Evolutionary conservation across 2,888 invertebrate species (phyloP).

Genomic region (Taphrorychus bicolor): DNA sequence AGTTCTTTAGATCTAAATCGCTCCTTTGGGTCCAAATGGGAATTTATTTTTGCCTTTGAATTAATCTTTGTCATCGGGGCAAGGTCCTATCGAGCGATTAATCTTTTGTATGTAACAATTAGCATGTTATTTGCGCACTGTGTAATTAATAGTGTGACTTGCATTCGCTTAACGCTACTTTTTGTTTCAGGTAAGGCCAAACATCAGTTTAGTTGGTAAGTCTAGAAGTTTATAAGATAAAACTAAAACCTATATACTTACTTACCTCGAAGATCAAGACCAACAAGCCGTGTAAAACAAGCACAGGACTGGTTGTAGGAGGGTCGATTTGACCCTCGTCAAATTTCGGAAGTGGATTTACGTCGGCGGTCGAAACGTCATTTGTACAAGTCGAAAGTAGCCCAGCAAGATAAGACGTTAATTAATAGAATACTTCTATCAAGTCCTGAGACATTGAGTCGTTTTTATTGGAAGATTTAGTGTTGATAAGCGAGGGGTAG

Average conservation of each 20-base stretch:
- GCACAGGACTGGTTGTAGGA: slow-evolving; percentile 21
- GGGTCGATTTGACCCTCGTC: slow-evolving; percentile 32
- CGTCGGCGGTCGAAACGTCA: slow-evolving; percentile 25
- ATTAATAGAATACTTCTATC: slow-evolving; percentile 24
- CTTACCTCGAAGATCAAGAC: no score
- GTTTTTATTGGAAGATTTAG: neutral
- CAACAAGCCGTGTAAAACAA: slow-evolving; percentile 27
- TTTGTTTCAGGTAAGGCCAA: no score
- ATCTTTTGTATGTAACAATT: no score
- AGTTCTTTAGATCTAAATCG: neutral
- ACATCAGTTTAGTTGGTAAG: no score
- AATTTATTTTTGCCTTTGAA: neutral
- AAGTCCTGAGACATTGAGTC: neutral
- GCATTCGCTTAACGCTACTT: no score
- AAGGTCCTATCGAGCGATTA: neutral
- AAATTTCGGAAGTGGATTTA: slow-evolving; percentile 34
- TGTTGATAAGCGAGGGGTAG: no score
- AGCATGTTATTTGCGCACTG: no score
- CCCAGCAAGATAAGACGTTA: slow-evolving; percentile 15
- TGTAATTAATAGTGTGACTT: no score
- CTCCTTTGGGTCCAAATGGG: neutral
- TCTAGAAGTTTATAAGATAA: no score
- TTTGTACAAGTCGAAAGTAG: slow-evolving; percentile 31
- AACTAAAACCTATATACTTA: no score
- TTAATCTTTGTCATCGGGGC: neutral